phyloP scores from a whole-genome alignment of 2,888 invertebrate species.

The Tyria jacobaeae region DNA sequence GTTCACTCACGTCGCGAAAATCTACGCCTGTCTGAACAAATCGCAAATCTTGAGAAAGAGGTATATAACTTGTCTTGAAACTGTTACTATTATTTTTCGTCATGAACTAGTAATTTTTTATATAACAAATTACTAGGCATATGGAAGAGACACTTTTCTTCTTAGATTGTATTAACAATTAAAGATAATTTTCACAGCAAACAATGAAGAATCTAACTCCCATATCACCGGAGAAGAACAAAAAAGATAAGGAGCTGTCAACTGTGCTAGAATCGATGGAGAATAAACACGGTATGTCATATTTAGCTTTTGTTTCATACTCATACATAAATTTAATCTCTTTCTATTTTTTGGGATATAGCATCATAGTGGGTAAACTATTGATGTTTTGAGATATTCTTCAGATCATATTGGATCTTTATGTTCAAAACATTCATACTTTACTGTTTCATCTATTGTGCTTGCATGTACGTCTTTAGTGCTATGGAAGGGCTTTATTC shows the following conservation, averaged over 20 bases:
- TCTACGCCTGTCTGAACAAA: conserved; percentile 91
- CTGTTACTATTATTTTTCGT: too few species aligned
- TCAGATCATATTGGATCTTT: conserved; percentile 44
- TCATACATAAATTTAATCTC: background rate
- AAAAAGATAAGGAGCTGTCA: conserved; percentile 90
- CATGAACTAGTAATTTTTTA: too few species aligned
- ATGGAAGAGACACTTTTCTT: too few species aligned
- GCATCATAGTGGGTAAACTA: conserved; percentile 82
- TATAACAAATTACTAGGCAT: too few species aligned
- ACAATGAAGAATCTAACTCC: conserved; percentile 88
- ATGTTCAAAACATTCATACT: conserved; percentile 84
- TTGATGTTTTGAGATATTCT: conserved; percentile 83
- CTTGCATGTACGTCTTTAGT: conserved; percentile 77
- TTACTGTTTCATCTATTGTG: conserved; percentile 84
- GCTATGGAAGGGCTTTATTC: conserved; percentile 77
- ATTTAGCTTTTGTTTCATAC: too few species aligned
- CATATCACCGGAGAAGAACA: conserved; percentile 88
- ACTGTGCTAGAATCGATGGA: conserved; percentile 93
- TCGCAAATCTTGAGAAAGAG: conserved; percentile 93
- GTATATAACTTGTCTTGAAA: conserved; percentile 68
- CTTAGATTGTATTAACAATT: conserved; percentile 12
- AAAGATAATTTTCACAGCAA: conserved; percentile 70
- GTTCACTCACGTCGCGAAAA: conserved; percentile 93
- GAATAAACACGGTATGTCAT: conserved; percentile 92
- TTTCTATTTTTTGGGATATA: conserved; percentile 24